Evolutionary conservation across 2,797 vertebrate species (phyloP).

Genomic region (Melanotaenia pygmaea): DNA sequence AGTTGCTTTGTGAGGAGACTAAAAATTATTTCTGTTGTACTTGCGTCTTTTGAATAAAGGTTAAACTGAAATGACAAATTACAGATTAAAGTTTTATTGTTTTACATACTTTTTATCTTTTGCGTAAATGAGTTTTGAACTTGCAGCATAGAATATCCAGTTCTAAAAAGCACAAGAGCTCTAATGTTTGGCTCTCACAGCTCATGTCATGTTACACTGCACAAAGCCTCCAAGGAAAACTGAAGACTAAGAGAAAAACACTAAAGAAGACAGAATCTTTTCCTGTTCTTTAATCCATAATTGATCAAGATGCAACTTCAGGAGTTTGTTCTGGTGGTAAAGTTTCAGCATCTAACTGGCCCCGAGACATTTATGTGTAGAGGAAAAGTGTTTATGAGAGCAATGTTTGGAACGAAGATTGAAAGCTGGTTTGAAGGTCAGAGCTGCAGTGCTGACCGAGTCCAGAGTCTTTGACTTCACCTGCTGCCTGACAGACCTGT

Average conservation of each 20-base stretch:
- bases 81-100: too few species aligned
- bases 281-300: slow-evolving; percentile 3
- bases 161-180: slow-evolving; percentile 14
- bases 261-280: neutral
- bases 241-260: slow-evolving; percentile 9
- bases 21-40: too few species aligned
- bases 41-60: too few species aligned
- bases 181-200: slow-evolving; percentile 22
- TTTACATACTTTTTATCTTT: too few species aligned
- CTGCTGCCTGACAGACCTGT: slow-evolving; percentile 56
- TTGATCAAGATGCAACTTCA: neutral
- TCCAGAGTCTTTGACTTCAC: slow-evolving; percentile 58
- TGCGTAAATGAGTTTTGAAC: neutral
- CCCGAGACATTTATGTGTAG: slow-evolving; percentile 1
- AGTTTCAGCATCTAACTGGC: slow-evolving; percentile 2
- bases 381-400: slow-evolving; percentile 6
- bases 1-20: too few species aligned
- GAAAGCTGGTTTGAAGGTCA: slow-evolving; percentile 62
- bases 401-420: slow-evolving; percentile 14
- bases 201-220: neutral
- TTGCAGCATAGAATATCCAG: slow-evolving; percentile 16
- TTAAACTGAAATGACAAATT: too few species aligned
- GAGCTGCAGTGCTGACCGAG: slow-evolving; percentile 42
- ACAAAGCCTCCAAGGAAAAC: neutral
- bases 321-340: neutral